Evolutionary conservation across 2,797 vertebrate genomes (phyloP), one percentile per base, ranked within the genome.

Genomic region (Gila robusta): DNA sequence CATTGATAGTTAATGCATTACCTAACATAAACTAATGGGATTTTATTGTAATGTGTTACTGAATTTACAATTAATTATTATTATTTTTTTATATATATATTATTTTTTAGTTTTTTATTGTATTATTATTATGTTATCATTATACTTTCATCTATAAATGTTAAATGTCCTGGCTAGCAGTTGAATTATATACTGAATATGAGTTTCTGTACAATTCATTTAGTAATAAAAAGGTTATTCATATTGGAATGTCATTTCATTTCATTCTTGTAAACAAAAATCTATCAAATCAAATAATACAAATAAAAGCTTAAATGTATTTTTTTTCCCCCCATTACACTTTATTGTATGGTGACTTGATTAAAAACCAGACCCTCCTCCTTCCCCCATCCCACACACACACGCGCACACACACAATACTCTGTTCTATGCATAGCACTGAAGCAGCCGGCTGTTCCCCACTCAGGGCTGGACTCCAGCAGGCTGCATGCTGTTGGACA

Each of bases 401-500:
- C 59, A 10, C n/a, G 6, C 59, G 47, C 19, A 37, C 73, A 77
- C 32, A 77, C 74, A 77, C 26, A 47, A 21, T 84, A 28, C 54
- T 85, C 54, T n/a, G 83, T 72, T 85, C 76, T 85, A 85, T 79
- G 83, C 83, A 79, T 85, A 72, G 83, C 66, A 79, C 77, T 72
- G 76, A 79, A 87, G 81, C 87, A 86, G 87, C 89, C 87, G 85
- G 90, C 87, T 79, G 87, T 87, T 87, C 87, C 78, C 81, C 89
- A 85, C 88, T 89, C 87, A 72, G 95, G 93, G 93, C 94, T 94
- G 94, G 94, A 94, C 93, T 95, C 94, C 94, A 94, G 93, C 94
- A 94, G 93, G 93, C 94, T 94, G 93, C 91, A 91, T 94, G 92
- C 94, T 93, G 93, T 95, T 95, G 94, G 93, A 94, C 94, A 93